Conservation (phyloP, 2,888 invertebrate genomes). For the Parelbella ahira region DNA sequence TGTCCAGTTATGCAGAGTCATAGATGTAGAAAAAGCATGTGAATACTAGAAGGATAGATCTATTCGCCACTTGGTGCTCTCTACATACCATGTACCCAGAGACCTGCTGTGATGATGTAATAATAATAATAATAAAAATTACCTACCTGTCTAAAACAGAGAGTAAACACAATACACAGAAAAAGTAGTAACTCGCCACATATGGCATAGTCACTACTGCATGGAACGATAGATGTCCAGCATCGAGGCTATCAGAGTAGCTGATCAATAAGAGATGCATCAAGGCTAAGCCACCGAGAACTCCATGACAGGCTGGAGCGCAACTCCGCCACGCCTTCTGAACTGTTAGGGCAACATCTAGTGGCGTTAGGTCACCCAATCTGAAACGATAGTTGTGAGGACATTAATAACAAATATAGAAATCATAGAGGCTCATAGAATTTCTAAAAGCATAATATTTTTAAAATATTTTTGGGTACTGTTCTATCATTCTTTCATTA, state of each 20-base stretch:
- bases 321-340: slow-evolving; percentile 75
- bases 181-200: slow-evolving; percentile 78
- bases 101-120: too few relatives aligned
- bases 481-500: too few relatives aligned
- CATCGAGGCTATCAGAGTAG: slow-evolving; percentile 71
- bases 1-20: too few relatives aligned
- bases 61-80: too few relatives aligned
- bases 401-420: too few relatives aligned
- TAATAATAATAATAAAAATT: neutral
- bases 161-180: slow-evolving; percentile 79
- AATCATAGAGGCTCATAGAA: too few relatives aligned
- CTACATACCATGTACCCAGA: too few relatives aligned
- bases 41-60: too few relatives aligned
- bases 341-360: slow-evolving; percentile 74
- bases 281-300: slow-evolving; percentile 80
- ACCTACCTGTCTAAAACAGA: slow-evolving; percentile 82
- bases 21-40: too few relatives aligned
- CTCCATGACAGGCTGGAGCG: slow-evolving; percentile 80
- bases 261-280: slow-evolving; percentile 81
- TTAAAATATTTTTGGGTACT: too few relatives aligned
- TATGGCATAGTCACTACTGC: slow-evolving; percentile 74
- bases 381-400: slow-evolving; percentile 38
- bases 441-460: too few relatives aligned
- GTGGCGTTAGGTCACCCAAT: slow-evolving; percentile 67
- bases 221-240: slow-evolving; percentile 70